Percentiles rank a stretch among this genome's conserved stretches.
phyloP scores from a whole-genome alignment of 2,888 invertebrate genomes.

The Hydropsyche betteni region DNA sequence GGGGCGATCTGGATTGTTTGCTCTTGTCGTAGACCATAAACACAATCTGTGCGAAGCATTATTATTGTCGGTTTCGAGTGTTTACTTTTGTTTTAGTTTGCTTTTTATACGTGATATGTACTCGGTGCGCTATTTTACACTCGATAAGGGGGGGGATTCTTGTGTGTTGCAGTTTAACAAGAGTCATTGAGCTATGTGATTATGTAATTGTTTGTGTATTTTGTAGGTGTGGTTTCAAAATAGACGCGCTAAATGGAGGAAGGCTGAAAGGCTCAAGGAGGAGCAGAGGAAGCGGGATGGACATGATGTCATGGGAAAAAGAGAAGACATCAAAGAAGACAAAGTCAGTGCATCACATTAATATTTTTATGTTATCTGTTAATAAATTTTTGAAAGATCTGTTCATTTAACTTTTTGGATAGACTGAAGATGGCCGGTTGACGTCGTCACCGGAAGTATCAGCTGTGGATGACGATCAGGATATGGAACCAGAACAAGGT shows the following conservation, averaged over 20 bases:
- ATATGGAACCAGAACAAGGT: constrained; percentile 42
- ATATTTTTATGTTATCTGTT: background rate
- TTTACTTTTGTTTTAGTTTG: constrained; percentile 28
- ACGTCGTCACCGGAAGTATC: constrained; percentile 61
- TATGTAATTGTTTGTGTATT: background rate
- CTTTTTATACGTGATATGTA: background rate
- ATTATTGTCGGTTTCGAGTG: constrained; percentile 36
- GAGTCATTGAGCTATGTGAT: background rate
- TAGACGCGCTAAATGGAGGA: constrained; percentile 90
- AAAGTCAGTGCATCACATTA: constrained; percentile 59
- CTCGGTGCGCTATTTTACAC: background rate
- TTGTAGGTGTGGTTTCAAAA: constrained; percentile 92
- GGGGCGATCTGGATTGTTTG: constrained; percentile 42
- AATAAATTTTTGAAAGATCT: background rate
- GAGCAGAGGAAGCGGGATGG: constrained; percentile 88
- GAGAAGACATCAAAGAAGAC: constrained; percentile 69
- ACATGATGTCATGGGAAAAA: constrained; percentile 70
- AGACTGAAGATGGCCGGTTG: constrained; percentile 58
- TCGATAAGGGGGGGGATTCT: background rate
- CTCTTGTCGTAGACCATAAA: constrained; percentile 40
- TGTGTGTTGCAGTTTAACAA: background rate
- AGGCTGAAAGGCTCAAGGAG: constrained; percentile 90
- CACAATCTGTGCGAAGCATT: constrained; percentile 41
- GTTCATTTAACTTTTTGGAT: background rate
- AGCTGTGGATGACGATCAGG: constrained; percentile 59